Percentiles rank a stretch among this genome's conserved stretches.
These are phyloP conservation scores for Larimichthys crocea DNA, from an alignment of 2,113 vertebrate genomes.

Conservation along the genomic window DNA sequence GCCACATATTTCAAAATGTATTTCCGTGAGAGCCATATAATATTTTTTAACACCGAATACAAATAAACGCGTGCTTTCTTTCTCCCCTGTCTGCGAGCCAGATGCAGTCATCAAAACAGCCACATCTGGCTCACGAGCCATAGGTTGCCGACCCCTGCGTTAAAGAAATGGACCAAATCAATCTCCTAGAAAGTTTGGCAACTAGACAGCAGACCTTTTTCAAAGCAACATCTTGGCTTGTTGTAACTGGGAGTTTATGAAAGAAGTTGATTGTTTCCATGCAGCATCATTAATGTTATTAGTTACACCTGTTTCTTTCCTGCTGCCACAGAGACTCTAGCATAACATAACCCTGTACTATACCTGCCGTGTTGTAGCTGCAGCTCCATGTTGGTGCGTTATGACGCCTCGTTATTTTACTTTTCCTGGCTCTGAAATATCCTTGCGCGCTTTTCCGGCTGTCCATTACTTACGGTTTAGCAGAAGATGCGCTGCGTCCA, in stretches of 20 bases:
- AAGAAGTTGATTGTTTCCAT: background rate
- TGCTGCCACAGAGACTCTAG: no score
- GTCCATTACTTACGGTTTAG: constrained; percentile 4
- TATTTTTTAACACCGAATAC: no score
- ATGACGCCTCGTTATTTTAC: background rate
- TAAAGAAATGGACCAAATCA: background rate
- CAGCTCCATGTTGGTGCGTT: background rate
- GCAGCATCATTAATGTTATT: background rate
- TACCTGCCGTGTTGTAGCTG: background rate
- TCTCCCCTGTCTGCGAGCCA: no score
- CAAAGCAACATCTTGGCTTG: no score
- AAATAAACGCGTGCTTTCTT: no score
- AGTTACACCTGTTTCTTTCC: background rate
- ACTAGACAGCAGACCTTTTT: no score
- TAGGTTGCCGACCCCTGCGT: background rate
- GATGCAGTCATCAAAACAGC: no score
- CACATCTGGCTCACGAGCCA: no score
- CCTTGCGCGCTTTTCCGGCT: background rate
- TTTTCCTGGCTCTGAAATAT: background rate
- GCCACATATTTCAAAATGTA: no score
- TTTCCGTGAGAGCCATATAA: no score
- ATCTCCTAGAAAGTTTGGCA: no score
- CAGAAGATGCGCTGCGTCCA: background rate
- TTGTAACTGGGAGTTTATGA: no score
- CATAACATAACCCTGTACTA: background rate